These are phyloP conservation scores for Cabera pusaria DNA, from an alignment of 2,888 invertebrate genomes.

Conservation along the genomic window DNA sequence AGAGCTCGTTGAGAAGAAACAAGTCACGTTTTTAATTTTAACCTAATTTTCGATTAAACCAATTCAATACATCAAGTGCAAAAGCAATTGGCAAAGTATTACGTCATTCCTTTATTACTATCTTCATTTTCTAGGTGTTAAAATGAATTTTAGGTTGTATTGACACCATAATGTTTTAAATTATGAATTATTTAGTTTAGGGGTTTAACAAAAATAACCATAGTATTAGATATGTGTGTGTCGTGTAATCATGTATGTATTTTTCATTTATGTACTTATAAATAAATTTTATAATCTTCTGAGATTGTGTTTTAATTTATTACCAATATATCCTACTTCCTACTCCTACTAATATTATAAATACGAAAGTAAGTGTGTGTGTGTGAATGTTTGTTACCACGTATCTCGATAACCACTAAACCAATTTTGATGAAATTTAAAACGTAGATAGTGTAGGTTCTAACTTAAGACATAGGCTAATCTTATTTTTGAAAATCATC, in stretches of 20 bases:
- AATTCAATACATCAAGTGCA: background rate
- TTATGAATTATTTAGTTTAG: constrained; percentile 53
- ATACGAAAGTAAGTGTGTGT: too few species aligned
- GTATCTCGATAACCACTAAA: too few species aligned
- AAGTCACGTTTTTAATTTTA: too few species aligned
- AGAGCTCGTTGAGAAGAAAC: too few species aligned
- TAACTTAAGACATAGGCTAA: too few species aligned
- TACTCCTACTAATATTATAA: too few species aligned
- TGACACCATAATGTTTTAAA: constrained; percentile 34
- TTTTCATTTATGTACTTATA: constrained; percentile 56
- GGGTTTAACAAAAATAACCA: constrained; percentile 42
- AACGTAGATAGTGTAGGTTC: too few species aligned
- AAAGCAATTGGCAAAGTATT: constrained; percentile 41
- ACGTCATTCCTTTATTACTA: constrained; percentile 45
- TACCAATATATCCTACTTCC: too few species aligned
- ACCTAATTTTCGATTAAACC: too few species aligned
- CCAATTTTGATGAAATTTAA: too few species aligned
- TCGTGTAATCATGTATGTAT: constrained; percentile 68
- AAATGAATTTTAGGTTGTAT: constrained; percentile 51
- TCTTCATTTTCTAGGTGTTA: constrained; percentile 21
- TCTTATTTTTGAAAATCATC: too few species aligned
- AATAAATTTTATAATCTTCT: constrained; percentile 39
- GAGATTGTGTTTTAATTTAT: constrained; percentile 8
- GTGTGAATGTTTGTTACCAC: too few species aligned
- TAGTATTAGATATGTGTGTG: constrained; percentile 48